phyloP scores from a whole-genome alignment of 2,113 vertebrate genomes.

The Syngnathus scovelli region DNA sequence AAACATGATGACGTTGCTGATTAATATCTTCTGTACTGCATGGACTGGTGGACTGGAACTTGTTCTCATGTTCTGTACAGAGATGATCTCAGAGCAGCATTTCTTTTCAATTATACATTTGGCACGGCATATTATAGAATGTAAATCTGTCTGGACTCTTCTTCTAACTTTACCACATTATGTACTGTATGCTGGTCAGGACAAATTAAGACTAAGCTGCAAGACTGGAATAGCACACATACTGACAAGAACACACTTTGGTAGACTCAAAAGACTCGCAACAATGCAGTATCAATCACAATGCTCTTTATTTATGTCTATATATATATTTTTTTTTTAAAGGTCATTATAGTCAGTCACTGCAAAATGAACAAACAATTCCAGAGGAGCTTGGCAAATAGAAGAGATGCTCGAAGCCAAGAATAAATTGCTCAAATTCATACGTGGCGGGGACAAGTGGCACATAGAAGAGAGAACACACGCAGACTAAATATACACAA shows the following conservation, averaged over 20 bases:
- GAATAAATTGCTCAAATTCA: neutral
- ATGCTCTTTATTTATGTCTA: neutral
- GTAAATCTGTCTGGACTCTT: neutral
- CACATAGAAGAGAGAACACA: neutral
- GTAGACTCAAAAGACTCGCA: slow-evolving; percentile 5
- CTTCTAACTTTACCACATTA: neutral
- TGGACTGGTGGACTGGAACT: neutral
- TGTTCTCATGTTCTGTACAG: neutral
- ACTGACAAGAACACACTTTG: neutral
- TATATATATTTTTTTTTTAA: no score
- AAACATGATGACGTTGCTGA: slow-evolving; percentile 10
- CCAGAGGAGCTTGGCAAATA: neutral
- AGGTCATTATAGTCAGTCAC: neutral
- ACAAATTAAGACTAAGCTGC: slow-evolving; percentile 9
- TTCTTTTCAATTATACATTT: neutral
- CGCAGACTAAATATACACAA: slow-evolving; percentile 1
- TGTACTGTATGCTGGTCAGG: neutral
- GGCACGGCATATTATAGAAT: neutral
- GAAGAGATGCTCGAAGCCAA: neutral
- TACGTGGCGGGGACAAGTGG: neutral
- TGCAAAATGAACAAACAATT: neutral
- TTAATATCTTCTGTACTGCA: neutral
- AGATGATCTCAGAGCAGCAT: neutral
- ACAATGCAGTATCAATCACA: neutral
- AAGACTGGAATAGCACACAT: slow-evolving; percentile 8